Conservation (phyloP, 2,888 invertebrate genomes). For the Mystacides longicornis region DNA sequence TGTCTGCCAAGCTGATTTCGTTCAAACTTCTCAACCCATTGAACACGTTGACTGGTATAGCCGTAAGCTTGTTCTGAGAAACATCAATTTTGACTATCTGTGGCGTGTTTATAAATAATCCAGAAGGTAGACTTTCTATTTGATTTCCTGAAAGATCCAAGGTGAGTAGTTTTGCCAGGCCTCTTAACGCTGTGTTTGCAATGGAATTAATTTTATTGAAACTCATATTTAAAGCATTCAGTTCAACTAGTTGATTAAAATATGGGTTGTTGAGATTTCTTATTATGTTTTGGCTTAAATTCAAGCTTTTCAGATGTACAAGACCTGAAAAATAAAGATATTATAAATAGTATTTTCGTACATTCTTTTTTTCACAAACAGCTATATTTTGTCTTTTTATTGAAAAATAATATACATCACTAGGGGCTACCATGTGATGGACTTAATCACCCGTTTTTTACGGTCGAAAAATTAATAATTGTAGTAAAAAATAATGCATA, state of each 20-base stretch:
- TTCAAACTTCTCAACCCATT: background rate
- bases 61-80: conserved; percentile 8
- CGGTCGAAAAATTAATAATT: too few relatives aligned
- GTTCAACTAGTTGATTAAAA: conserved; percentile 10
- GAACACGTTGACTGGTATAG: background rate
- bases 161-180: conserved; percentile 9
- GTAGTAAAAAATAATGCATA: too few relatives aligned
- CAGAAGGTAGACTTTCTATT: conserved; percentile 12
- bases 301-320: conserved; percentile 12
- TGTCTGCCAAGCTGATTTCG: background rate
- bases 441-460: too few relatives aligned
- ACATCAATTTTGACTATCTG: conserved; percentile 9
- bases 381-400: too few relatives aligned
- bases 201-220: conserved; percentile 16
- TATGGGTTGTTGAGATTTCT: conserved; percentile 6
- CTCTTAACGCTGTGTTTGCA: conserved; percentile 4
- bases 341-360: background rate
- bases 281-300: conserved; percentile 16
- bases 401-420: too few relatives aligned
- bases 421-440: too few relatives aligned
- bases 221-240: conserved; percentile 15
- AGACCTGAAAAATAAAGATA: conserved; percentile 14
- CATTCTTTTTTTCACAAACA: too few relatives aligned
- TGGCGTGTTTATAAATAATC: conserved; percentile 9
- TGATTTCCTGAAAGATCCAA: conserved; percentile 15